Percentiles rank a stretch among this genome's conserved stretches.
Evolutionary conservation across 2,113 vertebrate species (phyloP).

Genomic region (Crotalus horridus): DNA sequence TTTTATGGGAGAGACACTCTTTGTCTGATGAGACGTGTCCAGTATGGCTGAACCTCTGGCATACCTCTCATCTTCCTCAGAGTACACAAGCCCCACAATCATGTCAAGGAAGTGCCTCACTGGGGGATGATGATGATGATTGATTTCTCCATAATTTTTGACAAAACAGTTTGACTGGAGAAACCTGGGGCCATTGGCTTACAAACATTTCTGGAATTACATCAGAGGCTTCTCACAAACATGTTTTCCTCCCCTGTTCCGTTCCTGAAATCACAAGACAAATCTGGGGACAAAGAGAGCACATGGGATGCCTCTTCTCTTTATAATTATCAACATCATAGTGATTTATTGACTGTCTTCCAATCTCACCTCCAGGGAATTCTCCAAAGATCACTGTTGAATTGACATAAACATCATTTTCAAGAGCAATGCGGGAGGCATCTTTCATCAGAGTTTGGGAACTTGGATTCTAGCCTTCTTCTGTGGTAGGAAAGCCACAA

Average conservation of each 20-base stretch:
- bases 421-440: background rate
- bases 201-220: background rate
- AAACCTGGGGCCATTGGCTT: background rate
- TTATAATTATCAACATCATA: background rate
- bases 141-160: background rate
- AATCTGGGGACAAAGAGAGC: background rate
- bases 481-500: background rate
- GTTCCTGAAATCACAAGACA: background rate
- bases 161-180: background rate
- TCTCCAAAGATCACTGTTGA: background rate
- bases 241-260: background rate
- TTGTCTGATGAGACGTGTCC: too few relatives aligned
- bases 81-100: too few relatives aligned
- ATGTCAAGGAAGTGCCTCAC: too few relatives aligned
- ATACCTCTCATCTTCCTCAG: too few relatives aligned
- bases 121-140: too few relatives aligned
- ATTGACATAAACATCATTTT: background rate
- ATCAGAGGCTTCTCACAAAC: background rate
- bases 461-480: background rate
- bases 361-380: background rate
- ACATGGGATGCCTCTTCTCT: too few relatives aligned
- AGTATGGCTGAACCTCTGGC: too few relatives aligned
- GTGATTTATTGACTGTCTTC: background rate
- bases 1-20: too few relatives aligned
- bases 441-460: background rate